Conservation (phyloP, 1,140 invertebrate species). For the Eueides isabella region DNA sequence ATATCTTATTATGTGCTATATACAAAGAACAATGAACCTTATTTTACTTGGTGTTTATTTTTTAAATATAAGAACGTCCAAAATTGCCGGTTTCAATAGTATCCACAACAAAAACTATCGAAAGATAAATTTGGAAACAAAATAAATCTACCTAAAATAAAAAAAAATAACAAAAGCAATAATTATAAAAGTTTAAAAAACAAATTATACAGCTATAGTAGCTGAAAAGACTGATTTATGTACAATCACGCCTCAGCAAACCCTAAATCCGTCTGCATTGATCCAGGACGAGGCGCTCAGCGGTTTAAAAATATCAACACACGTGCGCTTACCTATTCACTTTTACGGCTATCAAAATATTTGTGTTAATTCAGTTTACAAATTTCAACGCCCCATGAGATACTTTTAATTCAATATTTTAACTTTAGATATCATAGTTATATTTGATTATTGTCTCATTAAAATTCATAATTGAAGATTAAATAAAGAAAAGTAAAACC, state of each 20-base stretch:
- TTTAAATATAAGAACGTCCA: too few relatives aligned
- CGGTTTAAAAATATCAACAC: conserved; percentile 9
- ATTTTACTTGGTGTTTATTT: too few relatives aligned
- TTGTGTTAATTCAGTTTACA: background rate
- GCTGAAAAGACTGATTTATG: background rate
- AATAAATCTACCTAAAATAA: background rate
- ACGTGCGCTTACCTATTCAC: conserved; percentile 10
- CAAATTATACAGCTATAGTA: background rate
- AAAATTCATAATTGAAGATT: too few relatives aligned
- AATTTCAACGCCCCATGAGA: too few relatives aligned
- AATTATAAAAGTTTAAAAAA: background rate
- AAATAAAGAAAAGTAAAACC: too few relatives aligned
- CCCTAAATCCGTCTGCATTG: conserved; percentile 5
- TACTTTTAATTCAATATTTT: too few relatives aligned
- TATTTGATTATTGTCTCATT: too few relatives aligned
- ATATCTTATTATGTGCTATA: too few relatives aligned
- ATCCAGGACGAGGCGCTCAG: background rate
- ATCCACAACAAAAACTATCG: background rate
- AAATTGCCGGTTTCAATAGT: too few relatives aligned
- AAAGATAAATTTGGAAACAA: background rate
- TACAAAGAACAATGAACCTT: too few relatives aligned
- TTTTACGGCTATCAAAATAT: conserved; percentile 7
- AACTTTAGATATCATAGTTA: too few relatives aligned
- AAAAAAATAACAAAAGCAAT: background rate
- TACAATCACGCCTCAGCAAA: background rate